These are phyloP conservation scores for Cladopsammia gracilis DNA, from an alignment of 64 coral and sea anemone genomes.

Conservation along the genomic window DNA sequence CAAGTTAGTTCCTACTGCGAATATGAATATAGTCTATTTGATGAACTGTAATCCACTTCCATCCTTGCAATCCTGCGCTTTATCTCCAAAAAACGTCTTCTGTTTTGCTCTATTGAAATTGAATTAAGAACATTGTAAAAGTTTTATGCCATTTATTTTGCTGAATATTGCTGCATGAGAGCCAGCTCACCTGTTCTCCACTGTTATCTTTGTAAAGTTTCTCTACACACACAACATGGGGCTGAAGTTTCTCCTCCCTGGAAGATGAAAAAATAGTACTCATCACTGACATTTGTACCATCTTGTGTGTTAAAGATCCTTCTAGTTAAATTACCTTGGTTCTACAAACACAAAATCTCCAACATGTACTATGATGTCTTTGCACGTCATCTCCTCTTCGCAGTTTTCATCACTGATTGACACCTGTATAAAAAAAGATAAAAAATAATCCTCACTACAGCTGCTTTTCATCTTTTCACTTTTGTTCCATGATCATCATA, in stretches of 20 bases:
- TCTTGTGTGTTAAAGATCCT: too few relatives aligned
- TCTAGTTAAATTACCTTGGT: conserved; percentile 73
- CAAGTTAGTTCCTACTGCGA: too few relatives aligned
- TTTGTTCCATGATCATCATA: too few relatives aligned
- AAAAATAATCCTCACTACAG: too few relatives aligned
- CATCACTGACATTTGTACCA: neutral
- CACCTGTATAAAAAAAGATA: neutral
- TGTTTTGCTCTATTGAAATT: too few relatives aligned
- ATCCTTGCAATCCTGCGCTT: too few relatives aligned
- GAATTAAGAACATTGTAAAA: neutral
- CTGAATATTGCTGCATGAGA: too few relatives aligned
- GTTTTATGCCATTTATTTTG: too few relatives aligned
- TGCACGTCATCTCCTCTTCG: conserved; percentile 67
- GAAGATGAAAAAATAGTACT: neutral
- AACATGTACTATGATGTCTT: conserved; percentile 55
- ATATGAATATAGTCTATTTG: too few relatives aligned
- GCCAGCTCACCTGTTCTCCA: conserved; percentile 79
- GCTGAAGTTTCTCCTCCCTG: conserved; percentile 77
- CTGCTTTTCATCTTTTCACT: too few relatives aligned
- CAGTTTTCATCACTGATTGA: conserved; percentile 55
- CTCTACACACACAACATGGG: conserved; percentile 82
- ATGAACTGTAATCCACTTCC: too few relatives aligned
- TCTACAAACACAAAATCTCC: conserved; percentile 94
- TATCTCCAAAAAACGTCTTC: too few relatives aligned
- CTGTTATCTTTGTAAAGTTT: conserved; percentile 86